These are phyloP conservation scores for Seladonia tumulorum DNA, from an alignment of 2,888 invertebrate genomes.

Conservation along the genomic window DNA sequence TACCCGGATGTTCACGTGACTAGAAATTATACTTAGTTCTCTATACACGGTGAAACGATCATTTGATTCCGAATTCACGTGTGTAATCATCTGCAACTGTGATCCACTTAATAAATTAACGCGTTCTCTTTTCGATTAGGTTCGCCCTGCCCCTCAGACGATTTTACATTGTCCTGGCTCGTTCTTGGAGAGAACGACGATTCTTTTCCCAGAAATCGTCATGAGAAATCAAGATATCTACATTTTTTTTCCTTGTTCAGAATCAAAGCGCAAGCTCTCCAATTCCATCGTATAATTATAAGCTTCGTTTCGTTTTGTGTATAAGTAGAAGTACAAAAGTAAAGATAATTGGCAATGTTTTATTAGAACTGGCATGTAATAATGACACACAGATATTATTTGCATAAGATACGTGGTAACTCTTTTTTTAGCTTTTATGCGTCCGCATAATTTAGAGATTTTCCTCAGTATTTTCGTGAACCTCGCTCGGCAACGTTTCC, in stretches of 20 bases:
- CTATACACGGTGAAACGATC: conserved; percentile 36
- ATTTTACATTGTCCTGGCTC: conserved; percentile 36
- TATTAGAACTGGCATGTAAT: conserved; percentile 63
- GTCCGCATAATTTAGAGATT: conserved; percentile 38
- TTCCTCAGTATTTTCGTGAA: conserved; percentile 21
- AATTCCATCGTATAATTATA: conserved; percentile 53
- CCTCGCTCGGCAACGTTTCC: conserved; percentile 23
- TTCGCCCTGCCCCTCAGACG: conserved; percentile 19
- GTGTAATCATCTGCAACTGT: conserved; percentile 22
- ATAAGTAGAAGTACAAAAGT: conserved; percentile 61
- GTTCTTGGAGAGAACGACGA: conserved; percentile 5
- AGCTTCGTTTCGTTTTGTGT: conserved; percentile 24
- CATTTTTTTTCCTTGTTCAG: neutral
- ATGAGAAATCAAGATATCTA: conserved; percentile 24
- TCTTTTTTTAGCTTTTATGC: conserved; percentile 31
- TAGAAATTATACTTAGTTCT: conserved; percentile 75
- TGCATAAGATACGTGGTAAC: conserved; percentile 56
- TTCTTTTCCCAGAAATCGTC: neutral
- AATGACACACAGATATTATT: conserved; percentile 59
- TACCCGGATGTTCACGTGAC: conserved; percentile 69
- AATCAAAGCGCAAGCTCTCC: conserved; percentile 39
- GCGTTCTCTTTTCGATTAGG: conserved; percentile 13
- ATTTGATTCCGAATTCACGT: conserved; percentile 33
- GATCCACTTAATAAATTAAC: conserved; percentile 39
- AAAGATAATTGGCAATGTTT: conserved; percentile 67